Conservation (phyloP, 2,797 vertebrate species). For the Xenopus petersii region DNA sequence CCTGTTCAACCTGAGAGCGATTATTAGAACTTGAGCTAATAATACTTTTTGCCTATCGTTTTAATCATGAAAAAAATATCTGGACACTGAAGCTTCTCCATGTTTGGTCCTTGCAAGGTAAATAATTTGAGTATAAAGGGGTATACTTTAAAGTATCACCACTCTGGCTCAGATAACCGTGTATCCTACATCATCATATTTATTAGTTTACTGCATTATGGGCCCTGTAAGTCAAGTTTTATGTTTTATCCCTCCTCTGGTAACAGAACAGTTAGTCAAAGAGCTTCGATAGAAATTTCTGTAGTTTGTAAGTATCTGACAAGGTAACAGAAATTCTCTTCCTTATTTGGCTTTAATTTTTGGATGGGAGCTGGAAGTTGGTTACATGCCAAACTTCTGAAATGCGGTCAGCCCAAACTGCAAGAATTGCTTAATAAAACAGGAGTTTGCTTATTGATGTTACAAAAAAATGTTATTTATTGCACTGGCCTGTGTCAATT, state of each 20-base stretch:
- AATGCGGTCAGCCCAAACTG: conserved; percentile 15
- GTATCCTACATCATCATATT: too few relatives aligned
- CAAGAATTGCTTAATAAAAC: conserved; percentile 29
- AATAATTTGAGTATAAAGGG: too few relatives aligned
- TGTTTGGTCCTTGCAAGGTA: too few relatives aligned
- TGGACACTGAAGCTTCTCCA: too few relatives aligned
- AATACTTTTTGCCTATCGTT: too few relatives aligned
- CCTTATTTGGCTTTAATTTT: conserved; percentile 38
- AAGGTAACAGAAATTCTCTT: conserved; percentile 29
- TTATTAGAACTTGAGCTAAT: too few relatives aligned
- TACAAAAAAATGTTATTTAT: conserved; percentile 1
- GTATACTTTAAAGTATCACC: too few relatives aligned
- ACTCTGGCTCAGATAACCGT: too few relatives aligned
- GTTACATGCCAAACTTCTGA: conserved; percentile 29
- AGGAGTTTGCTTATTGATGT: conserved; percentile 4
- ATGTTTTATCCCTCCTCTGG: neutral
- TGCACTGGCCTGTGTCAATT: neutral
- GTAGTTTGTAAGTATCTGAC: conserved; percentile 24
- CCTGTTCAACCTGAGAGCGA: too few relatives aligned
- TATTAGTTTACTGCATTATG: too few relatives aligned
- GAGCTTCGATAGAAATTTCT: conserved; percentile 5
- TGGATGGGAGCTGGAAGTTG: conserved; percentile 17
- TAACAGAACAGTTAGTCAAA: neutral
- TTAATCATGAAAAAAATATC: too few relatives aligned
- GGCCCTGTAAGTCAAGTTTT: too few relatives aligned